Base-by-base conservation (phyloP, 2,888 invertebrate genomes). In the Polylopha cassiicola region DNA sequence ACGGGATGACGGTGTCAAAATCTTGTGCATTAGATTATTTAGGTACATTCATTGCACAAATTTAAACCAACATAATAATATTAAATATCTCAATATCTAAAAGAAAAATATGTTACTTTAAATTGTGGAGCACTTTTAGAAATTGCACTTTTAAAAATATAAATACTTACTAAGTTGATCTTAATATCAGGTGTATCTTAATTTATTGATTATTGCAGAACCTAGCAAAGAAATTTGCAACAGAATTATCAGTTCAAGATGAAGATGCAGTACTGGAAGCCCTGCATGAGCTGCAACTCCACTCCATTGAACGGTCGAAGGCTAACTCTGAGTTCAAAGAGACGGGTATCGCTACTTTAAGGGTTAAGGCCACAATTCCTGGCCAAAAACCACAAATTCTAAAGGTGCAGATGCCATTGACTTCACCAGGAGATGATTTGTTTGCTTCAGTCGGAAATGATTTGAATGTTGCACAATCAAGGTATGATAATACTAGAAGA, bases 301-400 rank as follows among this genome's bases (percentile, higher is more conserved):
- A 91, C 66, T 92, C 95, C 0, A 58, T 94, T 1, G 90, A 92
- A 37, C 90, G 93, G 53, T 81, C 92, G 7, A 90, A 89, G 43
- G 90, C 92, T 13, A 88, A 91, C 46, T 88, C 88, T 2, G 87
- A 89, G 39, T 94, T 89, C 53, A 87, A 89, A 46, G 87, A 89
- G 52, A 91, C 91, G 0, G 94, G 94, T 1, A 58, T 91, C 33
- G 94, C 94, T 0, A 91, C 92, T 0, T 72, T 95, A 13, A 89
- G 90, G 63, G 81, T 95, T 1, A 90, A 91, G 50, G 85, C 91
- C 1, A 87, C 89, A 0, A 69, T 85, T 33, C 81, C 87, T 0
- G 82, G 87, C 5, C 78, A 84, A 37, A 86, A 82, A 21, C 81
- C 89, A 0, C 74, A 54, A 43, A 53, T 79, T 7, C 41, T 89